Percentiles rank a stretch among this genome's conserved stretches.
Conservation (phyloP, 37 sponge, comb jelly and placozoan species). For the Petrosia ficiformis region DNA sequence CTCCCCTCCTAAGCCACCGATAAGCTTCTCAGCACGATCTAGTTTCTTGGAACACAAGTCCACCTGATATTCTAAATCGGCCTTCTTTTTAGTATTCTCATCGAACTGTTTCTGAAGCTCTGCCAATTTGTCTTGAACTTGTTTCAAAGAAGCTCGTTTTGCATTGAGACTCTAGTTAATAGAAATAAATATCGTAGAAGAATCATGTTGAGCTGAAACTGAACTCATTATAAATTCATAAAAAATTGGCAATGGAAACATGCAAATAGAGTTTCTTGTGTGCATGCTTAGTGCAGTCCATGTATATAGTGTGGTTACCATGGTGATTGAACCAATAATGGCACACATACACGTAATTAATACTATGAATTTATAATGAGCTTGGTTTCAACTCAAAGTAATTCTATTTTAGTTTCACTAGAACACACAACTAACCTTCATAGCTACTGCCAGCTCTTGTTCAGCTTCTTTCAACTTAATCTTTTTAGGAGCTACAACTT, state of each 20-base stretch:
- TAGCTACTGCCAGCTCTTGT: conserved; percentile 85
- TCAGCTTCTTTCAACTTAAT: conserved; percentile 86
- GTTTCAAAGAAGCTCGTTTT: conserved; percentile 78
- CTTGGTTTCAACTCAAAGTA: no score
- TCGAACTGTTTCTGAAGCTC: conserved; percentile 86
- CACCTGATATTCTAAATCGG: conserved; percentile 82
- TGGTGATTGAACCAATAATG: no score
- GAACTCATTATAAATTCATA: no score
- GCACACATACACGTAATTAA: no score
- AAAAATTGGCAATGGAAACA: not conserved
- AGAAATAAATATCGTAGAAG: conserved; percentile 4
- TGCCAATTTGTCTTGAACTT: conserved; percentile 89
- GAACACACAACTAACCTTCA: conserved; percentile 75
- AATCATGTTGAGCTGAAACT: no score
- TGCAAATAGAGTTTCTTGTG: conserved; percentile 5
- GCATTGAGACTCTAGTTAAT: conserved; percentile 60
- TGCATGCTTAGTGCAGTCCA: no score
- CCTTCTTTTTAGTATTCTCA: conserved; percentile 87
- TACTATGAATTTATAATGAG: no score
- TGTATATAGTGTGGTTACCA: no score
- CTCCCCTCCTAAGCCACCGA: conserved; percentile 99
- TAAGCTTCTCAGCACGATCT: conserved; percentile 91
- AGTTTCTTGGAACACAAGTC: conserved; percentile 92
- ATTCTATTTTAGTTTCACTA: not conserved
- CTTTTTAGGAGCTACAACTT: conserved; percentile 97